Conservation (phyloP, 2,797 vertebrate species). For the Trachurus trachurus region DNA sequence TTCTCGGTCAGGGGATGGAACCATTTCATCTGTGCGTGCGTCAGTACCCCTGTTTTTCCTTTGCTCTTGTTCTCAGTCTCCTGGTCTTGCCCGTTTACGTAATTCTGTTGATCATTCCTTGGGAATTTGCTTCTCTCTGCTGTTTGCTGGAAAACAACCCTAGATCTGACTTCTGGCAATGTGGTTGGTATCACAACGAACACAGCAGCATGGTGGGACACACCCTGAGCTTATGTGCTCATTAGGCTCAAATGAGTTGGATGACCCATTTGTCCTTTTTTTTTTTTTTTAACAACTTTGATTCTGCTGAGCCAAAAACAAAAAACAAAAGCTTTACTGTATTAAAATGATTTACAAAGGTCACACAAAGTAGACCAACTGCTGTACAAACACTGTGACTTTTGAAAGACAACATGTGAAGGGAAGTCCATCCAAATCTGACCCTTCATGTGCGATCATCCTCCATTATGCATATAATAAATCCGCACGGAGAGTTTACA, state of each 20-base stretch:
- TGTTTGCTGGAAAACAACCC: constrained; percentile 44
- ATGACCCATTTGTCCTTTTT: constrained; percentile 18
- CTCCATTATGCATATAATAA: not conserved
- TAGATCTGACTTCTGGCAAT: constrained; percentile 35
- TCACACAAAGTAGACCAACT: not conserved
- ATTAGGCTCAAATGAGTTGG: constrained; percentile 8
- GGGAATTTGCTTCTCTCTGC: constrained; percentile 52
- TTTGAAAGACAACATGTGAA: not conserved
- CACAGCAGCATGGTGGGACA: constrained; percentile 22
- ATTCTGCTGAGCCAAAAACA: not conserved
- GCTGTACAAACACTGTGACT: not conserved
- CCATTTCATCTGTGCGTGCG: constrained; percentile 63
- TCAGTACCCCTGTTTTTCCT: constrained; percentile 60
- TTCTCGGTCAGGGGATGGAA: constrained; percentile 62
- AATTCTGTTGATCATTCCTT: constrained; percentile 57
- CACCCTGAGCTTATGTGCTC: constrained; percentile 35
- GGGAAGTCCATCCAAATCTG: not conserved
- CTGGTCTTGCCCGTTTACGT: constrained; percentile 55
- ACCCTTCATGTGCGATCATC: not conserved
- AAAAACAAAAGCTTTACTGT: constrained; percentile 20
- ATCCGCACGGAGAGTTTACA: constrained; percentile 19
- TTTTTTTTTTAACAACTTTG: not conserved
- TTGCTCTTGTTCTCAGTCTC: constrained; percentile 41
- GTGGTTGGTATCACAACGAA: constrained; percentile 12
- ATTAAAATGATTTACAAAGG: not conserved